Conservation (phyloP, 2,113 vertebrate species). For the Hepsetus odoe region DNA sequence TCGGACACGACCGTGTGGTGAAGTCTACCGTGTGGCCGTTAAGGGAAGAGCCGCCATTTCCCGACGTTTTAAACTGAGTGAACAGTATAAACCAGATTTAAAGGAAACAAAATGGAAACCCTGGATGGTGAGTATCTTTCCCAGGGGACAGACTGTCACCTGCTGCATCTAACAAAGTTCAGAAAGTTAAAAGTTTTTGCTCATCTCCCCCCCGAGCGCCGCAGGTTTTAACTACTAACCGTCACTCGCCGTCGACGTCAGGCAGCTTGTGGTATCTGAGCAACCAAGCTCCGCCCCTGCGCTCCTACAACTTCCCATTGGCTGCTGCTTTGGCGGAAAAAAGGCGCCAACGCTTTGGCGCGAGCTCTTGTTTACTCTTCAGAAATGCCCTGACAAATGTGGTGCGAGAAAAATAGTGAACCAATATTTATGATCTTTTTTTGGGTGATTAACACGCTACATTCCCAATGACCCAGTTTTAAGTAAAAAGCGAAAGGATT, state of each 20-base stretch:
- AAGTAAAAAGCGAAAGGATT: too few species aligned
- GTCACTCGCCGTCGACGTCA: slow-evolving; percentile 37
- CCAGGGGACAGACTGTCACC: neutral
- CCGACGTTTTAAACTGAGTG: neutral
- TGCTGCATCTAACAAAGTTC: neutral
- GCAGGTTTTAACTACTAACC: slow-evolving; percentile 39
- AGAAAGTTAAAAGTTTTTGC: slow-evolving; percentile 41
- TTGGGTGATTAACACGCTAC: neutral
- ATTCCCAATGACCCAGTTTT: too few species aligned
- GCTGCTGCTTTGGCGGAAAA: neutral
- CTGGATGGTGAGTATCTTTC: neutral
- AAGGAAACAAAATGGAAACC: neutral
- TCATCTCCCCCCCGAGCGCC: slow-evolving; percentile 30
- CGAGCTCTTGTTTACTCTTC: neutral
- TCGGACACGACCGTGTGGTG: too few species aligned
- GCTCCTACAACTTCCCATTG: slow-evolving; percentile 28
- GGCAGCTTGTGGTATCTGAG: slow-evolving; percentile 27
- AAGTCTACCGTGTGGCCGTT: too few species aligned
- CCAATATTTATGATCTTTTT: neutral
- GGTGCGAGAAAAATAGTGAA: neutral
- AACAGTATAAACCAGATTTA: neutral
- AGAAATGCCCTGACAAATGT: neutral
- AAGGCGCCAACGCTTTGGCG: neutral
- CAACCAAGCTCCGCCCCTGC: slow-evolving; percentile 49
- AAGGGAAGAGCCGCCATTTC: neutral